Base-by-base conservation (phyloP, 2,888 invertebrate genomes). In the Caenorhabditis drosophilae region DNA sequence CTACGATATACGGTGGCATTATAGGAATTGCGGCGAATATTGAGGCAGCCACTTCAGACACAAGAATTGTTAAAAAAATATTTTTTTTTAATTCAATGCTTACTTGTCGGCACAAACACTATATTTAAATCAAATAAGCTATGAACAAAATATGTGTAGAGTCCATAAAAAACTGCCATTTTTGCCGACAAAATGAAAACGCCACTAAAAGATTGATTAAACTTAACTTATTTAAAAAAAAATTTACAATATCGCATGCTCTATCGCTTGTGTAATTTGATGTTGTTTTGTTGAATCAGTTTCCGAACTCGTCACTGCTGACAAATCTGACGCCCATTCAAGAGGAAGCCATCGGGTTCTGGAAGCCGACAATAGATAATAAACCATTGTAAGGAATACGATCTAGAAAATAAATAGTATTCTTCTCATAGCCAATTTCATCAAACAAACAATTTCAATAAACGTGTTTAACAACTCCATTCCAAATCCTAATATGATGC, bases 91-190 rank as follows among this genome's bases (percentile, higher is more conserved):
- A 31, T n/a, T n/a, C 44, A 36, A 40, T 46, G 62, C 71, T 51
- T 45, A 77, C 78, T 56, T 3, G 78, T 81, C 2, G 81, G 81
- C 70, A 97, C 88, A 85, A 95, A 97, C 34, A 97, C 92, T 63
- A 98, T 92, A 85, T 93, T 92, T 25, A 88, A 91, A 57, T 92
- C 92, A 84, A 97, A 96, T 12, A 97, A 86, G 72, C 92, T 93
- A 85, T 98, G 97, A 50, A 93, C 91, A 67, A 97, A 89, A 93
- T 96, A 98, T 0, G 97, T 97, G 89, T 96, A 98, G 69, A 97
- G 87, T 0, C 96, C 97, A 84, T 98, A 97, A 86, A 98, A 98
- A 0, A 91, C 87, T 0, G 94, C 92, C 89, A 97, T 92, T 87
- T 97, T 98, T 79, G 95, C 90, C 2, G 96, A 94, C 0, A 96